These are phyloP conservation scores for Chaetodon auriga DNA, from an alignment of 2,113 vertebrate genomes.

Conservation along the genomic window DNA sequence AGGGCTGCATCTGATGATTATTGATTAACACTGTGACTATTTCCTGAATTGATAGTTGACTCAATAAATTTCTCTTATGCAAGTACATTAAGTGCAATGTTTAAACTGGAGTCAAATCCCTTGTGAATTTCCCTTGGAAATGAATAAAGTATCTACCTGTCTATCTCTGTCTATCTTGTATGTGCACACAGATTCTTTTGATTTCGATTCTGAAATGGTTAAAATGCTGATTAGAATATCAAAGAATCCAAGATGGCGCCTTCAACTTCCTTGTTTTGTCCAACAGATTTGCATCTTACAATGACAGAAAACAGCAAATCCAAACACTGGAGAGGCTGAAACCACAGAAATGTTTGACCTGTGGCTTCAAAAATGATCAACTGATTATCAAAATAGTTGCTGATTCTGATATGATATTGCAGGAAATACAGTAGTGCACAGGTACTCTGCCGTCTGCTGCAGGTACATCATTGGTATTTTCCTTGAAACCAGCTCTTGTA, in stretches of 20 bases:
- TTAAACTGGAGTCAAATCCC: no score
- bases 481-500: not conserved
- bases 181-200: no score
- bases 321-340: not conserved
- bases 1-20: no score
- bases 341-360: not conserved
- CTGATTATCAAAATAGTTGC: not conserved
- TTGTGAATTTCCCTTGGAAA: no score
- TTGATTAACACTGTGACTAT: no score
- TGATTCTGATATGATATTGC: not conserved
- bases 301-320: not conserved
- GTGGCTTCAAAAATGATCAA: not conserved
- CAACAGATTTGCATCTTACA: not conserved
- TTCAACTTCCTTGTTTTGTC: no score
- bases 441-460: no score
- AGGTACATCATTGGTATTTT: not conserved
- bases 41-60: not conserved
- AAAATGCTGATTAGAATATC: not conserved
- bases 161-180: no score
- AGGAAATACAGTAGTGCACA: no score
- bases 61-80: not conserved
- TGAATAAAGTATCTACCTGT: no score
- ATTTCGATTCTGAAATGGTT: no score
- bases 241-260: not conserved
- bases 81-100: no score